These are phyloP conservation scores for Dendrolimus houi DNA, from an alignment of 2,888 invertebrate species.

Conservation along the genomic window DNA sequence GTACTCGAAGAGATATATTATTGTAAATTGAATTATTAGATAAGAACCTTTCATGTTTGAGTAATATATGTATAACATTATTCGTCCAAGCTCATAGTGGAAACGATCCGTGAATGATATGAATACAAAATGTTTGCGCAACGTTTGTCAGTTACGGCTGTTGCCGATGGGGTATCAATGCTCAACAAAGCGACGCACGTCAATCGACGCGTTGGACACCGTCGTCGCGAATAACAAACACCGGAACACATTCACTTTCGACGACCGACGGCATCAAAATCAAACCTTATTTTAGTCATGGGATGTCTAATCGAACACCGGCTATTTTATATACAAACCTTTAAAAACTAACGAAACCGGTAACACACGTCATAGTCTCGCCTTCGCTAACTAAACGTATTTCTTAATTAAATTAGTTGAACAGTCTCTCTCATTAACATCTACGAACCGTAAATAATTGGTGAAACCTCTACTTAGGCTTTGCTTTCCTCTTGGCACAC, in stretches of 20 bases:
- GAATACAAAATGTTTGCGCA: conserved; percentile 23
- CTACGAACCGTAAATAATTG: conserved; percentile 17
- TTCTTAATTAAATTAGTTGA: neutral
- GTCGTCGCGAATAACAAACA: conserved; percentile 58
- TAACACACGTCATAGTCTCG: neutral
- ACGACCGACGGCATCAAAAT: conserved; percentile 44
- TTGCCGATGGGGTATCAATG: conserved; percentile 22
- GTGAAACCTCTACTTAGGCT: conserved; percentile 26
- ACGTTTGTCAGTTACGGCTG: conserved; percentile 17
- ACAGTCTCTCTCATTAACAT: conserved; percentile 13
- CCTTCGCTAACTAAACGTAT: neutral
- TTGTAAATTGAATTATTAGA: too few relatives aligned
- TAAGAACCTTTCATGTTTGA: too few relatives aligned
- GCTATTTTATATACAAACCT: neutral
- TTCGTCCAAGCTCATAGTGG: neutral
- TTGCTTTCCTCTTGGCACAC: conserved; percentile 22
- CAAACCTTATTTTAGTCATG: conserved; percentile 10
- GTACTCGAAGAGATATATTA: too few relatives aligned
- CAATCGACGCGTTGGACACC: conserved; percentile 31
- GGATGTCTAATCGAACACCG: neutral
- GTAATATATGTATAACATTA: neutral
- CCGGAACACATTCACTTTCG: conserved; percentile 67
- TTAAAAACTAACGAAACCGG: neutral
- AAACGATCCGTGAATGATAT: conserved; percentile 9
- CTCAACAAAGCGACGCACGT: conserved; percentile 47